phyloP scores from a whole-genome alignment of 1,140 invertebrate genomes.

The Globodera ellingtonae region DNA sequence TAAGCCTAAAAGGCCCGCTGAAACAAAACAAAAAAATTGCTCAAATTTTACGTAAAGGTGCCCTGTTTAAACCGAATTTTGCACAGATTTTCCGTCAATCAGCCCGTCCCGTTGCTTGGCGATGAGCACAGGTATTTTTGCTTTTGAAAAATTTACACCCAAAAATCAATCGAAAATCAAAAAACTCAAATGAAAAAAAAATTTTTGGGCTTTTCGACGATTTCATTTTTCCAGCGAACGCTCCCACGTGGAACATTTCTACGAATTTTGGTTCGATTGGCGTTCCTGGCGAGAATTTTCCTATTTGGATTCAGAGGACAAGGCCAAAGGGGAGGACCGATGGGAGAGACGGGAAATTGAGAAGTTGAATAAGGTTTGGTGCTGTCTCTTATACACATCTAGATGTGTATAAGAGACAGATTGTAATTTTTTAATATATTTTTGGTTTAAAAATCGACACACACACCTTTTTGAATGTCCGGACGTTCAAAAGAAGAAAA shows the following conservation, averaged over 20 bases:
- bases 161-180: too few species aligned
- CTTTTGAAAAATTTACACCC: too few species aligned
- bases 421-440: background rate
- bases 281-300: constrained; percentile 98
- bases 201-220: background rate
- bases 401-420: too few species aligned
- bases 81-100: constrained; percentile 83
- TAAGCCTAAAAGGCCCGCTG: too few species aligned
- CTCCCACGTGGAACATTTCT: constrained; percentile 70
- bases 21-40: too few species aligned
- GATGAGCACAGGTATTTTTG: constrained; percentile 70
- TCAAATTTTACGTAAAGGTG: too few species aligned
- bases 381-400: too few species aligned
- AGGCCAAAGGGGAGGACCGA: constrained; percentile 90
- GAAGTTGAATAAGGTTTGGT: constrained; percentile 88
- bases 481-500: too few species aligned
- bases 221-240: constrained; percentile 54
- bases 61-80: background rate
- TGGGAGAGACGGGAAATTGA: constrained; percentile 95
- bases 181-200: background rate
- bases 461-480: too few species aligned
- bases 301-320: constrained; percentile 98
- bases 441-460: too few species aligned
- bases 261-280: constrained; percentile 81
- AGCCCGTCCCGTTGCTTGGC: constrained; percentile 82